These are phyloP conservation scores for Prunella himalayana DNA, from an alignment of 2,113 vertebrate genomes.

Conservation along the genomic window DNA sequence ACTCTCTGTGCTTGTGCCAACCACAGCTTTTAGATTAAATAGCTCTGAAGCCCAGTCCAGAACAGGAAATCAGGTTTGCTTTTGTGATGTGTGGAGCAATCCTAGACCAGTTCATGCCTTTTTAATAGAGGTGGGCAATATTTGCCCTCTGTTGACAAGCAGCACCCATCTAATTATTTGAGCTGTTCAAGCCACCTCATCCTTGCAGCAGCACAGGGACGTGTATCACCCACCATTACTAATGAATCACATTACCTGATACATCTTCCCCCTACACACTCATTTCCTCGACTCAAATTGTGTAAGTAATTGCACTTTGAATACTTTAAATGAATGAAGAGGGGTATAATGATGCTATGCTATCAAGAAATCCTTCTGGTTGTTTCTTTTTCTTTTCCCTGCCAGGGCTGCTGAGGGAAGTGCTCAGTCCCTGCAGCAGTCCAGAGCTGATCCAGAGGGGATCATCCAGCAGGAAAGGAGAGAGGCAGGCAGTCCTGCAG, in stretches of 20 bases:
- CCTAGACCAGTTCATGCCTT: background rate
- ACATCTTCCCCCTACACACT: slow-evolving; percentile 23
- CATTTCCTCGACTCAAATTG: slow-evolving; percentile 10
- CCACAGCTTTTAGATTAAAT: background rate
- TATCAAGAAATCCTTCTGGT: background rate
- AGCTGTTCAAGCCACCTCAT: background rate
- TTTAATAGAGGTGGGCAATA: background rate
- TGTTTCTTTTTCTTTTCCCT: background rate
- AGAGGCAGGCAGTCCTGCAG: background rate
- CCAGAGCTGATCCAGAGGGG: background rate
- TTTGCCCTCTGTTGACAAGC: background rate
- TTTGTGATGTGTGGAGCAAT: background rate
- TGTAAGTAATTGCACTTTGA: slow-evolving; percentile 24
- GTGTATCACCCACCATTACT: background rate
- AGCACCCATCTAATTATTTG: background rate
- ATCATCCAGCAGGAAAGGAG: background rate
- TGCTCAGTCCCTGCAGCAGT: background rate
- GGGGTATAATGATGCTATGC: background rate
- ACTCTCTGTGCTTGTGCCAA: background rate
- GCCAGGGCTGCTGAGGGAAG: background rate
- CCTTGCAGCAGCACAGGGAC: background rate
- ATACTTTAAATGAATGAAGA: slow-evolving; percentile 40
- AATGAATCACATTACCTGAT: slow-evolving; percentile 41
- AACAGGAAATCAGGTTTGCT: background rate
- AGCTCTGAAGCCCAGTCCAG: background rate